These are phyloP conservation scores for Hemitrygon akajei DNA, from an alignment of 2,797 vertebrate species.

Conservation along the genomic window DNA sequence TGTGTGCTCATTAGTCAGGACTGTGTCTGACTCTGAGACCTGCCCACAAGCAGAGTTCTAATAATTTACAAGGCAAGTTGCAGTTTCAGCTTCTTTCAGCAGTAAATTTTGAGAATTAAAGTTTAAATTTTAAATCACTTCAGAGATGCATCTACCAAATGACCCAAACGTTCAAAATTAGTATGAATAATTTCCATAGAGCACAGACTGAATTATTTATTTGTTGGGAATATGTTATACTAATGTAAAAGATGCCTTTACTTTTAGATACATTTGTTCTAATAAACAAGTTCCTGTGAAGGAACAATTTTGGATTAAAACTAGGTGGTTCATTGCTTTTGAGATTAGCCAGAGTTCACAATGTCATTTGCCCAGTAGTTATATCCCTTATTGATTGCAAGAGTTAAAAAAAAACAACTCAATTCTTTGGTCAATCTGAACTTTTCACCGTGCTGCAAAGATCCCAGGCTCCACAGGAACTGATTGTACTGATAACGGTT, in stretches of 20 bases:
- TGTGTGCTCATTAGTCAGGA: neutral
- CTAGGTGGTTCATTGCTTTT: neutral
- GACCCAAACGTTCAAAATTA: too few relatives aligned
- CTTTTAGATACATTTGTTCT: neutral
- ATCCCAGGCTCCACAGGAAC: neutral
- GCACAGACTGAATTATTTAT: too few relatives aligned
- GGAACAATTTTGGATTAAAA: neutral
- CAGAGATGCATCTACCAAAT: too few relatives aligned
- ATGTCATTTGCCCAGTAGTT: neutral
- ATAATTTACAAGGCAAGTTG: neutral
- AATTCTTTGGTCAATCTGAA: neutral
- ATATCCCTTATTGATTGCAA: neutral
- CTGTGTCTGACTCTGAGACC: neutral
- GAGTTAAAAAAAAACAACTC: neutral
- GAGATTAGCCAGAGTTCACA: neutral
- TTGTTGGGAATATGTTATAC: neutral
- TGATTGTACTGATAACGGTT: neutral
- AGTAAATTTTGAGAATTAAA: neutral
- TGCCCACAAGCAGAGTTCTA: neutral
- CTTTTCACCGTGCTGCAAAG: neutral
- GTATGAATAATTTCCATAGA: too few relatives aligned
- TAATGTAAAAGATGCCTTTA: neutral
- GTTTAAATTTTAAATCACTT: too few relatives aligned
- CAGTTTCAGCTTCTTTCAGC: neutral
- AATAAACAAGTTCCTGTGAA: neutral